Percentiles rank a stretch among this genome's conserved stretches.
phyloP scores from a whole-genome alignment of 1,140 invertebrate genomes.

The Atopsyche davidsoni region DNA sequence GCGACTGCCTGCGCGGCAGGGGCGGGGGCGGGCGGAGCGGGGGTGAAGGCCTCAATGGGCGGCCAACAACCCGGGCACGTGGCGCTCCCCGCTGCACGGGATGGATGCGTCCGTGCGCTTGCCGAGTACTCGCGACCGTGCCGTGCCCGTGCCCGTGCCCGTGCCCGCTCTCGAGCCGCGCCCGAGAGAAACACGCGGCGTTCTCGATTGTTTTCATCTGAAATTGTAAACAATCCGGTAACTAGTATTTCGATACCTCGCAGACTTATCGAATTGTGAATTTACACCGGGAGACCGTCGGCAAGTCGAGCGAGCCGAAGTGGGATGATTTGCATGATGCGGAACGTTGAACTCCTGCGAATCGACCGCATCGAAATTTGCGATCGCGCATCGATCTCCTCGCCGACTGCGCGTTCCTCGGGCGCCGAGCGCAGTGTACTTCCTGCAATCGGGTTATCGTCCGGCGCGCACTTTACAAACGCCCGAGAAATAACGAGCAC shows the following conservation, averaged over 20 bases:
- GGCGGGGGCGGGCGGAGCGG: not conserved
- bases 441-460: no score
- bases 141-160: not conserved
- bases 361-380: no score
- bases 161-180: not conserved
- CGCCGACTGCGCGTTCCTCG: no score
- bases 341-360: no score
- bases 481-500: no score
- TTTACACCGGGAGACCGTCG: not conserved
- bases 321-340: no score
- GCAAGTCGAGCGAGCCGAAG: no score
- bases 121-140: not conserved
- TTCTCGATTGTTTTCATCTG: slow-evolving; percentile 6
- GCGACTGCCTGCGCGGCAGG: slow-evolving; percentile 12
- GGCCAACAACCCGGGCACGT: slow-evolving; percentile 9
- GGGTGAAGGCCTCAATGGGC: slow-evolving; percentile 9
- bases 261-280: not conserved
- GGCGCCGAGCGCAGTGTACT: no score
- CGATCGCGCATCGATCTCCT: no score
- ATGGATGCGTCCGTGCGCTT: not conserved
- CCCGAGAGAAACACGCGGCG: slow-evolving; percentile 7
- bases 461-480: no score
- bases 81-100: slow-evolving; percentile 2
- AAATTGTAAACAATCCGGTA: not conserved
- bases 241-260: not conserved